These are phyloP conservation scores for Gastracanthus pulcherrimus DNA, from an alignment of 2,888 invertebrate genomes.

Conservation along the genomic window DNA sequence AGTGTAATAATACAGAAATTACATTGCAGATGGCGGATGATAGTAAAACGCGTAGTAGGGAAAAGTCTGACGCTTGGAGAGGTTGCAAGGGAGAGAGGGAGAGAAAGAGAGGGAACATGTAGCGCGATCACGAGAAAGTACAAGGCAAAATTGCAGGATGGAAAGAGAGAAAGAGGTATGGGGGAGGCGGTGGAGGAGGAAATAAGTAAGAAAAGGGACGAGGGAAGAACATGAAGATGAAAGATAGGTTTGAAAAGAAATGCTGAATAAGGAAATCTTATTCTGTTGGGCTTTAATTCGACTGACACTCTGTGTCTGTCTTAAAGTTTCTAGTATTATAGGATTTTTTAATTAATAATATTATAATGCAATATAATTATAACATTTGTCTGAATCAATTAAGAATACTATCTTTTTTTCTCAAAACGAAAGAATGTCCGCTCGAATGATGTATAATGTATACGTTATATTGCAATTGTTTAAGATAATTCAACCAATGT, in stretches of 20 bases:
- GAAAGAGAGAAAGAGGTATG: too few species aligned
- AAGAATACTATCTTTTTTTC: too few species aligned
- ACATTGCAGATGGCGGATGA: slow-evolving; percentile 34
- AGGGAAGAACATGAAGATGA: neutral
- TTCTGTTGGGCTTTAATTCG: neutral
- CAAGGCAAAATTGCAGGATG: too few species aligned
- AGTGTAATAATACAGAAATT: slow-evolving; percentile 45
- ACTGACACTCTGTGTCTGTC: neutral
- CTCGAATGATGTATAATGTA: too few species aligned
- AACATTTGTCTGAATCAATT: too few species aligned
- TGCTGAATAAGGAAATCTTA: neutral
- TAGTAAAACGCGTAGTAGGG: neutral
- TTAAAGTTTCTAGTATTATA: neutral
- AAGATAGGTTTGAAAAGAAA: neutral
- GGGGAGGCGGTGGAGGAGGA: too few species aligned
- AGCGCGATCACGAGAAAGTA: too few species aligned
- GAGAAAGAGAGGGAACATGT: too few species aligned
- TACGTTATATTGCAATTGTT: too few species aligned
- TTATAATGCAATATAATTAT: too few species aligned
- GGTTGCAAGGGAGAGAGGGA: neutral
- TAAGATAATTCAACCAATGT: too few species aligned
- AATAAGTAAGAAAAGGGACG: neutral
- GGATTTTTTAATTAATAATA: neutral
- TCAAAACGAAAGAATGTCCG: too few species aligned
- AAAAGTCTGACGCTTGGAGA: neutral